Evolutionary conservation across 2,888 invertebrate genomes (phyloP), one percentile per base, ranked within the genome.

Genomic region (Macropis europaea): DNA sequence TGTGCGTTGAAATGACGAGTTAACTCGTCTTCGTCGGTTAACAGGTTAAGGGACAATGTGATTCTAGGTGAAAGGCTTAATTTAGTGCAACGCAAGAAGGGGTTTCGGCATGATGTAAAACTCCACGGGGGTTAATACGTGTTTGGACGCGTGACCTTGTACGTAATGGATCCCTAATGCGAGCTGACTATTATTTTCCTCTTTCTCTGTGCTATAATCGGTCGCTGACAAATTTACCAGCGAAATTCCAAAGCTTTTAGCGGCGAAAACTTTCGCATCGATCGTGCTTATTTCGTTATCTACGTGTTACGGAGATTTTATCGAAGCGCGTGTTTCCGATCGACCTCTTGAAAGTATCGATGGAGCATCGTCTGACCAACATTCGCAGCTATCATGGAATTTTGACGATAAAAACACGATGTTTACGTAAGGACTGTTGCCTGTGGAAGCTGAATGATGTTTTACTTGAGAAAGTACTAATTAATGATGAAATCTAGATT

Each of bases 141-240:
- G 78, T 79, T 79, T 73, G 78, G 67, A 69, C 72, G 72, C 78
- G 67, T 68, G 76, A 78, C 76, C 78, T 64, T 62, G 62, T 70
- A 42, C 64, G 79, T 79, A 79, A 79, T 79, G 79, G 77, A 79
- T 70, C 74, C 79, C 64, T 77, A 77, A 79, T 79, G 75, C 72
- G 67, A 76, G 64, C 52, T 62, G 50, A 47, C 72, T 73, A 78
- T 80, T 76, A 77, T 76, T 67, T 72, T 64, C 61, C 67, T 52
- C 40, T n/a, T 30, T 36, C 70, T 60, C 66, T 15, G 28, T 56
- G 59, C 73, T 67, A 67, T 76, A 74, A 78, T 73, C 70, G 71
- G 70, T 38, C 60, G 60, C 43, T 75, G 80, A 80, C 75, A 80
- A 80, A 80, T 80, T 80, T 66, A 50, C 76, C 68, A 47, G 56